These are phyloP conservation scores for Xylocopa sonorina DNA, from an alignment of 1,140 invertebrate species.

Conservation along the genomic window DNA sequence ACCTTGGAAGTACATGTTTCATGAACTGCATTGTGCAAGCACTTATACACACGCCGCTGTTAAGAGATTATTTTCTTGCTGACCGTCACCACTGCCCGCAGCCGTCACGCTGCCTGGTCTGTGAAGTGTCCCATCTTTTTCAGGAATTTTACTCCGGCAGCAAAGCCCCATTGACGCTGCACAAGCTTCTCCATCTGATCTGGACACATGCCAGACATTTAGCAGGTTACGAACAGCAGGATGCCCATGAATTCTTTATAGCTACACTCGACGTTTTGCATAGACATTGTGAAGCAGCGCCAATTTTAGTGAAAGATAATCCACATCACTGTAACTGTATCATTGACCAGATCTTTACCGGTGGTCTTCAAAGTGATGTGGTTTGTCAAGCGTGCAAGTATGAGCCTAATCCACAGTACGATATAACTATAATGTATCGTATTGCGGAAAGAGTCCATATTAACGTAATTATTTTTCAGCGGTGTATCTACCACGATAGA, in stretches of 20 bases:
- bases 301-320: conserved; percentile 81
- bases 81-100: conserved; percentile 94
- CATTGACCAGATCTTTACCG: conserved; percentile 98
- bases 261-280: conserved; percentile 96
- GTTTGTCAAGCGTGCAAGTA: conserved; percentile 97
- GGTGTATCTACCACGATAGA: conserved; percentile 98
- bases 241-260: conserved; percentile 99
- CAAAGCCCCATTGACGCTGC: conserved; percentile 92
- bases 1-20: conserved; percentile 99
- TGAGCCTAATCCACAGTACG: conserved; percentile 63
- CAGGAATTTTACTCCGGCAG: conserved; percentile 97
- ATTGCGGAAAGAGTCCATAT: neutral
- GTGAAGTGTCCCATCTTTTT: conserved; percentile 93
- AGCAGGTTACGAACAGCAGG: conserved; percentile 98
- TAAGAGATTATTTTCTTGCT: conserved; percentile 97
- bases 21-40: conserved; percentile 99
- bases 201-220: conserved; percentile 98
- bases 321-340: conserved; percentile 96
- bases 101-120: conserved; percentile 91
- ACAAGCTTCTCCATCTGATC: conserved; percentile 94
- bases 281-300: conserved; percentile 86
- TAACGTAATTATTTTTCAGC: conserved; percentile 74
- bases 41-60: conserved; percentile 95
- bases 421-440: too few relatives aligned
- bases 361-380: conserved; percentile 97